phyloP scores from a whole-genome alignment of 1,140 invertebrate species.

The Venustaconcha ellipsiformis region DNA sequence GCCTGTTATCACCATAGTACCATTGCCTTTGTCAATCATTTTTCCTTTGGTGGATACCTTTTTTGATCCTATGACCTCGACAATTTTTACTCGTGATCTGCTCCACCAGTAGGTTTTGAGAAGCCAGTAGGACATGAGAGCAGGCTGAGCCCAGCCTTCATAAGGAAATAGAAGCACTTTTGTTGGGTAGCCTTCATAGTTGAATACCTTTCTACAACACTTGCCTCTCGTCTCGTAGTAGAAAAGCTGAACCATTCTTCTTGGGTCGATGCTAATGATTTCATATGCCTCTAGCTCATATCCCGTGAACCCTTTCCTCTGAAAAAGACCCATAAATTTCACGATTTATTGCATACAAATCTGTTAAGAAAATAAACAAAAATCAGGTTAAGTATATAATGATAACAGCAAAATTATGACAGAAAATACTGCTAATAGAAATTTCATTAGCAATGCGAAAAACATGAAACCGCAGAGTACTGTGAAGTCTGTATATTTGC shows the following conservation, averaged over 20 bases:
- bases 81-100: slow-evolving; percentile 82
- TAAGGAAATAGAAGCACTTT: slow-evolving; percentile 86
- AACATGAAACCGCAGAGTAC: no score
- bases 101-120: slow-evolving; percentile 89
- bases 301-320: no score
- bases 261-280: no score
- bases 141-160: slow-evolving; percentile 85
- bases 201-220: slow-evolving; percentile 79
- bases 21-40: slow-evolving; percentile 82
- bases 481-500: no score
- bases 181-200: slow-evolving; percentile 79
- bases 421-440: no score
- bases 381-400: no score
- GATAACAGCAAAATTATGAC: no score
- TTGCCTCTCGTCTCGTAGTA: slow-evolving; percentile 81
- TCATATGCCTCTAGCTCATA: no score
- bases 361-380: no score
- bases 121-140: slow-evolving; percentile 88
- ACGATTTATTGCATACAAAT: no score
- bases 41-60: slow-evolving; percentile 83
- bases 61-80: slow-evolving; percentile 80
- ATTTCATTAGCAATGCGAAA: no score
- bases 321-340: no score
- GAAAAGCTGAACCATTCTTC: slow-evolving; percentile 76
- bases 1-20: slow-evolving; percentile 83